Conservation (phyloP, 2,888 invertebrate genomes). For the Andrena flavipes region DNA sequence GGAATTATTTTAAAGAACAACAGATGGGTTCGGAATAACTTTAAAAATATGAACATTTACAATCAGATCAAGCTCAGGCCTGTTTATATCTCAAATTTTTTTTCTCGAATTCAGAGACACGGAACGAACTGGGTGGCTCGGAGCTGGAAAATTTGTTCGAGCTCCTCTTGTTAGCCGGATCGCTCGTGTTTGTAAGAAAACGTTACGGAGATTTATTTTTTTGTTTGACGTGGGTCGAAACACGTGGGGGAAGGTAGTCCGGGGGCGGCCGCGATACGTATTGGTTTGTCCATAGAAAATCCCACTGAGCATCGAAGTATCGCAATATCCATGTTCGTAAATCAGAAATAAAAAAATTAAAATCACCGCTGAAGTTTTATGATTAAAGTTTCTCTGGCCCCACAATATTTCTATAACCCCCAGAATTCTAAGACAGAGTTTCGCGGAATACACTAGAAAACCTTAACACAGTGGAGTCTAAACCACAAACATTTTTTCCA, state of each 20-base stretch:
- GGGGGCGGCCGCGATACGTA: neutral
- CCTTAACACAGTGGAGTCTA: neutral
- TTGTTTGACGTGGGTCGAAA: slow-evolving; percentile 28
- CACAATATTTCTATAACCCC: too few species aligned
- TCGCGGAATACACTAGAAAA: too few species aligned
- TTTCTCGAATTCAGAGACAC: neutral
- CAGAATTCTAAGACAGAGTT: too few species aligned
- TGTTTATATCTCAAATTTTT: neutral
- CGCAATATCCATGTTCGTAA: neutral
- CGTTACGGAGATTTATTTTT: slow-evolving; percentile 38
- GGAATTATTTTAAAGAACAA: neutral
- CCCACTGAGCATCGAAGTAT: slow-evolving; percentile 7
- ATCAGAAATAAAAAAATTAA: too few species aligned
- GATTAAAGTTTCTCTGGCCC: too few species aligned
- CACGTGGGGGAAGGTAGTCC: slow-evolving; percentile 14
- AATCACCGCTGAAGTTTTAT: too few species aligned
- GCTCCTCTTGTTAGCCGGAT: neutral
- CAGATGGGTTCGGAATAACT: neutral
- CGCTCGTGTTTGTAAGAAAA: slow-evolving; percentile 5
- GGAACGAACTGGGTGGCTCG: neutral
- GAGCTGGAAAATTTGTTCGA: neutral
- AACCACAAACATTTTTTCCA: neutral
- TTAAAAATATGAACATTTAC: neutral
- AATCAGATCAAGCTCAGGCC: neutral
- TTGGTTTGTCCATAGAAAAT: slow-evolving; percentile 24